phyloP scores from a whole-genome alignment of 1,140 invertebrate genomes.

The Drosophila watanabei region DNA sequence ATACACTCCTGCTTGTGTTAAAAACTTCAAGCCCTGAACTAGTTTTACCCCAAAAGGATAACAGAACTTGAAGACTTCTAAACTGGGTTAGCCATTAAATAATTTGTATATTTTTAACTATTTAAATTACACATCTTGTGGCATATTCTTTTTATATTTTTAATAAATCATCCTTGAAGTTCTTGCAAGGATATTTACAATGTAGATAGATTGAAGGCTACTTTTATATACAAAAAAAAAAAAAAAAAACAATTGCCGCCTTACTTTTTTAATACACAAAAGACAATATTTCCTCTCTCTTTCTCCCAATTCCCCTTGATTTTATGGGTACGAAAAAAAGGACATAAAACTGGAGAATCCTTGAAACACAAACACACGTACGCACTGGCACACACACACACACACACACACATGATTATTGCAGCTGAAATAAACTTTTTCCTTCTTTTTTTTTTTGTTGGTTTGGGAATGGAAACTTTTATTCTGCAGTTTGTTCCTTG shows the following conservation, averaged over 20 bases:
- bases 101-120: neutral
- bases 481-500: slow-evolving; percentile 34
- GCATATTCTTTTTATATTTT: neutral
- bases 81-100: neutral
- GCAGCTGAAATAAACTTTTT: slow-evolving; percentile 33
- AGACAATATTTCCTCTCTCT: slow-evolving; percentile 15
- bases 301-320: slow-evolving; percentile 1
- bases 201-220: neutral
- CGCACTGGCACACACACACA: neutral
- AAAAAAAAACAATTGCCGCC: slow-evolving; percentile 10
- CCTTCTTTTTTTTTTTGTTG: neutral
- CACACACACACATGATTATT: slow-evolving; percentile 38
- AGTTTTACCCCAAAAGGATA: neutral
- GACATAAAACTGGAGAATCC: slow-evolving; percentile 38
- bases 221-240: neutral
- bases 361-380: slow-evolving; percentile 31
- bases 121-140: neutral
- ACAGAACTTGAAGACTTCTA: neutral
- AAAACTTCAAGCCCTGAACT: neutral
- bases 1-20: neutral
- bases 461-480: slow-evolving; percentile 19
- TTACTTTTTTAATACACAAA: slow-evolving; percentile 26
- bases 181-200: neutral
- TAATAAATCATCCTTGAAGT: neutral
- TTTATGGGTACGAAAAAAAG: slow-evolving; percentile 18